Evolutionary conservation across 2,113 vertebrate species (phyloP).

Genomic region (Sturnira hondurensis): DNA sequence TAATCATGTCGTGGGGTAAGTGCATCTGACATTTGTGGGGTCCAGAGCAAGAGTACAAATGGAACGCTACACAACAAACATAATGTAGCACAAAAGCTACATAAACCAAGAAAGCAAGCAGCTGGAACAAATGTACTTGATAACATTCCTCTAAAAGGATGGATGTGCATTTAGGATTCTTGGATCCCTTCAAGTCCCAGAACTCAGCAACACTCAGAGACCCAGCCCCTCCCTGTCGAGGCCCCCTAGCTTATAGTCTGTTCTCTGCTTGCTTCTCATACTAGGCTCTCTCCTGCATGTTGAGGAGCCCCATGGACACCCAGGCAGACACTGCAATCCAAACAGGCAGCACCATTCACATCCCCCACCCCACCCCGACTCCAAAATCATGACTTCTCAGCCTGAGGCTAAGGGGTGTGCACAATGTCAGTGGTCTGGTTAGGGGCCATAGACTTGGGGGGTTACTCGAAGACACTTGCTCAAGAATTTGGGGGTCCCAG

Average conservation of each 20-base stretch:
- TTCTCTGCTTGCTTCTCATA: neutral
- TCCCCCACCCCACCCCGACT: accelerated
- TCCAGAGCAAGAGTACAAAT: neutral
- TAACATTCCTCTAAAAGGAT: neutral
- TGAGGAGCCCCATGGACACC: neutral
- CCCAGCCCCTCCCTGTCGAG: accelerated
- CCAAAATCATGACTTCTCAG: neutral
- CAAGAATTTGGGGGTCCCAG: neutral
- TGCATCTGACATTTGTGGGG: neutral
- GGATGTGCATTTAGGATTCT: neutral
- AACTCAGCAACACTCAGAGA: neutral
- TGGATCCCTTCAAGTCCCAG: neutral
- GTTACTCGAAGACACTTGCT: neutral
- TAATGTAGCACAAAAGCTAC: neutral
- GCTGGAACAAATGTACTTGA: neutral
- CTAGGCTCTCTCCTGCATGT: neutral
- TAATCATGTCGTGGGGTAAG: neutral
- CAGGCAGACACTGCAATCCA: neutral
- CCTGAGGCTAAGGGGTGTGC: neutral
- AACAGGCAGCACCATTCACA: neutral
- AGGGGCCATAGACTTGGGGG: neutral
- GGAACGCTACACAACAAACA: neutral
- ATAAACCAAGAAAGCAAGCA: neutral
- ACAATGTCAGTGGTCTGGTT: neutral
- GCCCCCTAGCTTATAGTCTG: accelerated